phyloP scores from a whole-genome alignment of 2,113 vertebrate genomes.

The Triplophysa siluroides region DNA sequence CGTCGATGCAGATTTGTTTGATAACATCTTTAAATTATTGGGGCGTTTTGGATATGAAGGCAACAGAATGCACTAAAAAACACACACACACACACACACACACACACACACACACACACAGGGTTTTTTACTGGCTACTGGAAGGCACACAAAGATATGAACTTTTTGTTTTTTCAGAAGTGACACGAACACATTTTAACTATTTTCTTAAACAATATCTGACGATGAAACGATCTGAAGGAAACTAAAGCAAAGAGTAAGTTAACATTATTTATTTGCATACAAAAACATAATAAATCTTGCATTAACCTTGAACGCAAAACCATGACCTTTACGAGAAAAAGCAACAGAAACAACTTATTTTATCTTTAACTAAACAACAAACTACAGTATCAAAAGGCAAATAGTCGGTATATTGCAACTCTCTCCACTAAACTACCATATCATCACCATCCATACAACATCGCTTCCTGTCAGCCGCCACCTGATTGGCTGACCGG shows the following conservation, averaged over 20 bases:
- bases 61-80: constrained; percentile 8
- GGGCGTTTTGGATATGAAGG: not conserved
- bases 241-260: not conserved
- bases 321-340: constrained; percentile 12
- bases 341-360: constrained; percentile 15
- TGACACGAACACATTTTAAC: too few species aligned
- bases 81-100: not conserved
- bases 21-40: not conserved
- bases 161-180: too few species aligned
- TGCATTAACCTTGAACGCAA: not conserved
- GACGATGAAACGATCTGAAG: not conserved
- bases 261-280: not conserved
- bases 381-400: constrained; percentile 42
- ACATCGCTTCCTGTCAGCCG: constrained; percentile 14
- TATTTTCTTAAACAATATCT: too few species aligned
- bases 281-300: not conserved
- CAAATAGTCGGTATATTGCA: constrained; percentile 48
- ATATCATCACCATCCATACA: constrained; percentile 23
- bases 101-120: not conserved
- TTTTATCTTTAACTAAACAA: constrained; percentile 11
- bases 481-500: constrained; percentile 32
- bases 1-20: not conserved
- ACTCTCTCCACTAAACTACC: constrained; percentile 31
- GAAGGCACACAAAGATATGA: constrained; percentile 20
- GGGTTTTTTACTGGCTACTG: not conserved